Base-by-base conservation (phyloP, 2,888 invertebrate genomes). In the Scaptomyza reducta region DNA sequence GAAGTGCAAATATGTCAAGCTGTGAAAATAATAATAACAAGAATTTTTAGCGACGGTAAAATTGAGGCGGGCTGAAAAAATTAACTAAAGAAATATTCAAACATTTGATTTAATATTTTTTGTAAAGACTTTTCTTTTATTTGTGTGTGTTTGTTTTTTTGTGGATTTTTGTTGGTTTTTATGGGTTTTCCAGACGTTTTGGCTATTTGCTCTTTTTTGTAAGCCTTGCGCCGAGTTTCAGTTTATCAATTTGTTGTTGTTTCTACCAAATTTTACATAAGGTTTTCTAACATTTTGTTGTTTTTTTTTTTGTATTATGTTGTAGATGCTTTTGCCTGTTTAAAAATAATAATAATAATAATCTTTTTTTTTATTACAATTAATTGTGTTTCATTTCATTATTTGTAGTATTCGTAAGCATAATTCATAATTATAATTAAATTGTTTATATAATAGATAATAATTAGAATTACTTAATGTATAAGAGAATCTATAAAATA, bases 91-190 rank as follows among this genome's bases (percentile, higher is more conserved):
- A 69, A 22, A 35, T 10, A 50, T 50, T 4, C 14, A 35, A 64
- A 78, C 65, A 49, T 44, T 51, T 41, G 11, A 6, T 62, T 73
- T 63, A 47, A 55, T 74, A 56, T 67, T 88, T 87, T 84, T 84
- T 86, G 84, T 83, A 88, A 88, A 88, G 87, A 86, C 68, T 88
- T 83, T 88, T 88, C 74, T 85, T 88, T 84, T 88, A 79, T 88
- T 88, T 86, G 83, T 81, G 70, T 84, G 65, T 18, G 40, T 40
- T 9, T 22, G 22, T 22, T 41, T 76, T 68, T 83, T 77, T 71
- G 61, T 65, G 62, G 54, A 63, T 79, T 82, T 74, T 75, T 51
- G 40, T 22, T 61, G 38, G 14, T 60, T 78, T 77, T 62, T 2
- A 22, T 22, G 22, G 2, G 22, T 67, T 71, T 56, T 60, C 51